phyloP scores from a whole-genome alignment of 2,113 vertebrate species.

The Monarcha castaneiventris region DNA sequence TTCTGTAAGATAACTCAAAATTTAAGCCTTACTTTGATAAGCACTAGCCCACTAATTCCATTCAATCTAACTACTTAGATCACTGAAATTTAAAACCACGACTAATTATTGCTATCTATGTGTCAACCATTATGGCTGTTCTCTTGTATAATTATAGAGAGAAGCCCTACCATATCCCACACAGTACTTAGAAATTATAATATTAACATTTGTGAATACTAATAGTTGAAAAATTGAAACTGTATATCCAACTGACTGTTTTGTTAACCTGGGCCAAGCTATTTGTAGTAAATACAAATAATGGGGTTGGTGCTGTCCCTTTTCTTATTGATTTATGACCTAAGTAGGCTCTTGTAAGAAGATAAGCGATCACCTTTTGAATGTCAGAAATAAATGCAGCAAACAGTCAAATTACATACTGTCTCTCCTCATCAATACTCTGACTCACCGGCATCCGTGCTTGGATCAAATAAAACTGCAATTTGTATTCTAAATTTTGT shows the following conservation, averaged over 20 bases:
- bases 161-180: not conserved
- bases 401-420: not conserved
- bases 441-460: not conserved
- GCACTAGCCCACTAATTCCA: not conserved
- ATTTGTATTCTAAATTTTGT: not conserved
- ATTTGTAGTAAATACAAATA: not conserved
- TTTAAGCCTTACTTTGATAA: not conserved
- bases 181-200: not conserved
- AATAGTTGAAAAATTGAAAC: not conserved
- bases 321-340: not conserved
- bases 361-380: not conserved
- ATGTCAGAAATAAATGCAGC: conserved; percentile 14
- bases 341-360: not conserved
- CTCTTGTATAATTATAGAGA: not conserved
- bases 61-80: not conserved
- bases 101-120: not conserved
- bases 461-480: not conserved
- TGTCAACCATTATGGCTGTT: not conserved
- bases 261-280: not conserved
- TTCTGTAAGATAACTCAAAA: not conserved
- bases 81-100: not conserved
- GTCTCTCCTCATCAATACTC: not conserved
- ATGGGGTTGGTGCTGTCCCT: not conserved
- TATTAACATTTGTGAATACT: not conserved
- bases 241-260: not conserved